phyloP scores from a whole-genome alignment of 2,797 vertebrate species.

The Epinephelus awoara region DNA sequence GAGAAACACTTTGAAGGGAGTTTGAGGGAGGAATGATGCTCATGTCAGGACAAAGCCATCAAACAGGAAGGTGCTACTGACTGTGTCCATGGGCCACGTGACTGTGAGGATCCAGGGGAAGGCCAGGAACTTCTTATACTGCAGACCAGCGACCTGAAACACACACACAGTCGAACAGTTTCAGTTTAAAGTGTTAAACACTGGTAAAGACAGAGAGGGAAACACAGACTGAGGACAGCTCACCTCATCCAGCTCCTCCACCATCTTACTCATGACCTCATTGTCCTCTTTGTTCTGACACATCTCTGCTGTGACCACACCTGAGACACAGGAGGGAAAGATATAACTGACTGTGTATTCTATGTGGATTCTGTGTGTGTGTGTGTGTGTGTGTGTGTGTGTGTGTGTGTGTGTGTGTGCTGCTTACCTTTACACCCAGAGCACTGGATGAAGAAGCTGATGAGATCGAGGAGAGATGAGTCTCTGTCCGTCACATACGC shows the following conservation, averaged over 20 bases:
- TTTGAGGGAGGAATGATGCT: no score
- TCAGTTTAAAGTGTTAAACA: not conserved
- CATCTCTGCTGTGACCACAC: conserved; percentile 95
- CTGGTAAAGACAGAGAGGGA: not conserved
- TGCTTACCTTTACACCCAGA: conserved; percentile 93
- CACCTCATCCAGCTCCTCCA: conserved; percentile 93
- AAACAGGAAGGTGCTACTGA: conserved; percentile 65
- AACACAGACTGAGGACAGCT: conserved; percentile 2
- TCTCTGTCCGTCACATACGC: conserved; percentile 91
- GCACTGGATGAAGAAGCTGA: conserved; percentile 96
- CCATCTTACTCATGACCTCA: conserved; percentile 91
- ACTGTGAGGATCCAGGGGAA: conserved; percentile 97
- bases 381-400: not conserved
- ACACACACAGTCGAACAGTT: not conserved
- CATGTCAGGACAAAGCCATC: not conserved
- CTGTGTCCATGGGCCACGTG: conserved; percentile 93
- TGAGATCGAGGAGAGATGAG: conserved; percentile 93
- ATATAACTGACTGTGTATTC: not conserved
- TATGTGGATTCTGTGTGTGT: not conserved
- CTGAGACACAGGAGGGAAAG: conserved; percentile 69
- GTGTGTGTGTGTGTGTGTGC: not conserved
- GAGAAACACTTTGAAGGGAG: not conserved
- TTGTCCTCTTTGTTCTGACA: conserved; percentile 89
- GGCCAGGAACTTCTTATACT: conserved; percentile 95
- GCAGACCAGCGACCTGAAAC: conserved; percentile 89